A percentile compares a stretch with the other conserved stretches of the same genome.
Conservation (phyloP, 2,113 vertebrate genomes). For the Melanotaenia duboulayi region DNA sequence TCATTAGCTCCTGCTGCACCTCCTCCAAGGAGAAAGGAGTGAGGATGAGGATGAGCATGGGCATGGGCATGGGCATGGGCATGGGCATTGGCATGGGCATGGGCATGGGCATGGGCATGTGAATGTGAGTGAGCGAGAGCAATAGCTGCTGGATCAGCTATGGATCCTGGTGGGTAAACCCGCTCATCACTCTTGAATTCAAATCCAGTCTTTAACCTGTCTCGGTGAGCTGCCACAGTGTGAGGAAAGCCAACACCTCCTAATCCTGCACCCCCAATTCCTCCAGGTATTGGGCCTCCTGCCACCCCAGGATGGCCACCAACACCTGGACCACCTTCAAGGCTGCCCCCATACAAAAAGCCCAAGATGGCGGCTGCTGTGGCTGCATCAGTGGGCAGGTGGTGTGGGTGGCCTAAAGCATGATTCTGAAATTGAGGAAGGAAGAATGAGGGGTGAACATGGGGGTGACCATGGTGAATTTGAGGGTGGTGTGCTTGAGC, state of each 20-base stretch:
- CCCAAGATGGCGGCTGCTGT: slow-evolving; percentile 85
- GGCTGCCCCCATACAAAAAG: slow-evolving; percentile 83
- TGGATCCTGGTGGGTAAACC: slow-evolving; percentile 73
- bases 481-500: slow-evolving; percentile 79
- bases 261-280: slow-evolving; percentile 80
- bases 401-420: slow-evolving; percentile 80
- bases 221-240: slow-evolving; percentile 86
- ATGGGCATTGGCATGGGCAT: slow-evolving; percentile 54
- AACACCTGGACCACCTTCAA: slow-evolving; percentile 80
- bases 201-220: slow-evolving; percentile 94
- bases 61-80: slow-evolving; percentile 78
- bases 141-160: slow-evolving; percentile 76
- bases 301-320: slow-evolving; percentile 75
- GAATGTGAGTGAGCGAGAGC: slow-evolving; percentile 82
- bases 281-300: slow-evolving; percentile 82
- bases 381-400: slow-evolving; percentile 82
- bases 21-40: slow-evolving; percentile 82
- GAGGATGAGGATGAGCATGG: slow-evolving; percentile 75
- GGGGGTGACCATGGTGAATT: slow-evolving; percentile 82
- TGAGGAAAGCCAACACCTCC: slow-evolving; percentile 84
- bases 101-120: slow-evolving; percentile 52
- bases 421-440: slow-evolving; percentile 85
- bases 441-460: slow-evolving; percentile 85
- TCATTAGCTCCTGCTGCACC: slow-evolving; percentile 74
- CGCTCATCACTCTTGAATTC: slow-evolving; percentile 88